Evolutionary conservation across 2,797 vertebrate species (phyloP).

Genomic region (Hephaestus fuliginosus): DNA sequence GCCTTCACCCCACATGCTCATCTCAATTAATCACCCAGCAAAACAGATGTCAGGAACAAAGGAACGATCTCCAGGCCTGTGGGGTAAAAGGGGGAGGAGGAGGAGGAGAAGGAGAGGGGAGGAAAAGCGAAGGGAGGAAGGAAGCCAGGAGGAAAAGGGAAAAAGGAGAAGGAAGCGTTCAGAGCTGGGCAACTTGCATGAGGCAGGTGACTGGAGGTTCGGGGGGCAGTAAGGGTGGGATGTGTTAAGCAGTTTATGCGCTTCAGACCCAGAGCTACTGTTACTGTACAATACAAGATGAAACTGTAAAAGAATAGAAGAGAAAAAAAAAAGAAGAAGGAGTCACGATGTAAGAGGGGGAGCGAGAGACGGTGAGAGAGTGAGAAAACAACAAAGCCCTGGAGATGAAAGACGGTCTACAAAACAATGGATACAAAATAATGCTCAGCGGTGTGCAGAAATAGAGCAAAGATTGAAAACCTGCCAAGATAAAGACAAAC

Average conservation of each 20-base stretch:
- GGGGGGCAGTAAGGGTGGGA: slow-evolving; percentile 37
- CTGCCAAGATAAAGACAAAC: slow-evolving; percentile 85
- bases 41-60: slow-evolving; percentile 86
- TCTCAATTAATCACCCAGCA: slow-evolving; percentile 85
- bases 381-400: slow-evolving; percentile 81
- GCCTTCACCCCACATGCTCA: slow-evolving; percentile 83
- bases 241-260: slow-evolving; percentile 43
- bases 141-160: slow-evolving; percentile 28
- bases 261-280: slow-evolving; percentile 34
- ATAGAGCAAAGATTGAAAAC: slow-evolving; percentile 86
- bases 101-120: slow-evolving; percentile 38
- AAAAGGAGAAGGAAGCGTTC: slow-evolving; percentile 39
- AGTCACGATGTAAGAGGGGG: slow-evolving; percentile 63
- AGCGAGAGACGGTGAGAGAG: slow-evolving; percentile 58
- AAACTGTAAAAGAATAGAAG: slow-evolving; percentile 54
- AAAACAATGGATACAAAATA: slow-evolving; percentile 82
- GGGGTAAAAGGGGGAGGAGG: slow-evolving; percentile 56
- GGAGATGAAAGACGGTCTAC: slow-evolving; percentile 82
- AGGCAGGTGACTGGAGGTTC: slow-evolving; percentile 51
- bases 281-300: slow-evolving; percentile 63
- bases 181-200: slow-evolving; percentile 28
- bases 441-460: slow-evolving; percentile 79
- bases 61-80: slow-evolving; percentile 77
- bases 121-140: slow-evolving; percentile 34
- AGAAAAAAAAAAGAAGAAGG: slow-evolving; percentile 33